Evolutionary conservation across 2,888 invertebrate species (phyloP).

Genomic region (Ennomos fuscantarius): DNA sequence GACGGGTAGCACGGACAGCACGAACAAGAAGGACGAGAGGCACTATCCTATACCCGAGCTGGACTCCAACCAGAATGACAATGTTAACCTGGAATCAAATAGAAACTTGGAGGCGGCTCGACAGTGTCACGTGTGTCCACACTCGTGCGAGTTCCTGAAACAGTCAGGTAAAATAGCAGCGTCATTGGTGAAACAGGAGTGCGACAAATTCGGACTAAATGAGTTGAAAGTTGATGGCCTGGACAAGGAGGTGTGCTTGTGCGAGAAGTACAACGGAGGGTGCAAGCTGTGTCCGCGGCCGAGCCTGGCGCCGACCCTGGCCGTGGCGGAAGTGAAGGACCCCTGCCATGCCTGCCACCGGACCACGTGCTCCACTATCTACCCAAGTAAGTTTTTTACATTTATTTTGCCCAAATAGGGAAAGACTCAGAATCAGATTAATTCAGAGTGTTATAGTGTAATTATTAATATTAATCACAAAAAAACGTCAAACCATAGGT

Average conservation of each 20-base stretch:
- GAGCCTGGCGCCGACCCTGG: slow-evolving; percentile 57
- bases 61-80: slow-evolving; percentile 68
- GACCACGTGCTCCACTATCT: slow-evolving; percentile 57
- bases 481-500: too few species aligned
- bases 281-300: slow-evolving; percentile 75
- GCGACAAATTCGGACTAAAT: slow-evolving; percentile 69
- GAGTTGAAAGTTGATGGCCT: slow-evolving; percentile 72
- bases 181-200: slow-evolving; percentile 63
- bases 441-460: too few species aligned
- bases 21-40: slow-evolving; percentile 49
- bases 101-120: slow-evolving; percentile 58
- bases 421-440: not conserved
- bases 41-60: slow-evolving; percentile 52
- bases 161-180: slow-evolving; percentile 63
- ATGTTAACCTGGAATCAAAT: slow-evolving; percentile 58
- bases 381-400: slow-evolving; percentile 61
- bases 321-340: slow-evolving; percentile 60
- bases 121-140: slow-evolving; percentile 64
- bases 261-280: slow-evolving; percentile 77
- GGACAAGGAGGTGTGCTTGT: slow-evolving; percentile 70
- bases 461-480: too few species aligned
- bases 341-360: slow-evolving; percentile 64
- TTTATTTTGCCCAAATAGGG: not conserved
- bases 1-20: slow-evolving; percentile 61
- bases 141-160: slow-evolving; percentile 63